These are phyloP conservation scores for Epizoanthus rinbou DNA, from an alignment of 92 coral and sea anemone species.

Conservation along the genomic window DNA sequence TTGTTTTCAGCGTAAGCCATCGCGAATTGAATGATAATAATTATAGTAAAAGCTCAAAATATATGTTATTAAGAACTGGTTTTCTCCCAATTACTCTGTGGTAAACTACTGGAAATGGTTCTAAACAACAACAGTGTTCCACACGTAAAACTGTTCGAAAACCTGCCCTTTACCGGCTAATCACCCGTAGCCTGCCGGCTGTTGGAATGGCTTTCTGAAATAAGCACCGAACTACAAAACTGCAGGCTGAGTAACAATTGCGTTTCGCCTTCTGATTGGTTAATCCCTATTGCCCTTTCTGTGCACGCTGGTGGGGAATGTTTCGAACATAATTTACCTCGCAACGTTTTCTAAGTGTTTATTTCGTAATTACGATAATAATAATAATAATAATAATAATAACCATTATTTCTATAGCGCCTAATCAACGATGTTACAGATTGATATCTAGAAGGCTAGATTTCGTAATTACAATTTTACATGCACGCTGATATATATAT, in stretches of 20 bases:
- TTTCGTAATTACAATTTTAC: too few species aligned
- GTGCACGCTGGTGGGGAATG: neutral
- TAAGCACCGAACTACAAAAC: neutral
- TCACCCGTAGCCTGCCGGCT: neutral
- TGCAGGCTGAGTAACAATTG: neutral
- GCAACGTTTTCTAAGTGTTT: too few species aligned
- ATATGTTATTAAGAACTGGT: neutral
- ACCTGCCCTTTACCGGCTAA: constrained; percentile 1
- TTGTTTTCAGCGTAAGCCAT: constrained; percentile 32
- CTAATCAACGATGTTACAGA: too few species aligned
- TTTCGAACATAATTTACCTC: neutral
- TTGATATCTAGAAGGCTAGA: too few species aligned
- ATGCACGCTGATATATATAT: too few species aligned
- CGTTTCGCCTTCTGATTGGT: constrained; percentile 9
- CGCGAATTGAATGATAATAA: neutral
- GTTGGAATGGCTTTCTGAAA: neutral
- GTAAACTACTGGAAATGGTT: neutral
- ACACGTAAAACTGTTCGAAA: neutral
- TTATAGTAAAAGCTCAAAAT: neutral
- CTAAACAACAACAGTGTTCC: constrained; percentile 5
- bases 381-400: too few species aligned
- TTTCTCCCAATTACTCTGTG: neutral
- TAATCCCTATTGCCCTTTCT: neutral
- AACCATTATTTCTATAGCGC: too few species aligned
- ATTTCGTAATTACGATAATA: too few species aligned